A percentile compares a stretch with the other conserved stretches of the same genome.
These are phyloP conservation scores for Maniola hyperantus DNA, from an alignment of 2,888 invertebrate species.

Conservation along the genomic window DNA sequence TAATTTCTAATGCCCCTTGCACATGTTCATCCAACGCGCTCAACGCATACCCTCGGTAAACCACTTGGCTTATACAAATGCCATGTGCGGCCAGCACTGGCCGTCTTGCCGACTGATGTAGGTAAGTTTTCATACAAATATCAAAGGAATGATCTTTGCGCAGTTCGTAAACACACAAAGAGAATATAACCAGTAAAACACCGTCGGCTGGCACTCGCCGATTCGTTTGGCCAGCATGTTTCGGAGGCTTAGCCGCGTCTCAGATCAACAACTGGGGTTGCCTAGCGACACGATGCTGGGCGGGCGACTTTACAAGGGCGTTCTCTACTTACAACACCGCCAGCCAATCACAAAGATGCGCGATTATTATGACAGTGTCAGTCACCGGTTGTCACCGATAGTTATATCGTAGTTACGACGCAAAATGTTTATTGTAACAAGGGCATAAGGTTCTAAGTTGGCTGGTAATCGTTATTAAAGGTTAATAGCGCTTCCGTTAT, in stretches of 20 bases:
- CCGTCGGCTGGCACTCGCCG: too few species aligned
- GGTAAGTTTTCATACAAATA: too few species aligned
- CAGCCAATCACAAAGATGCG: conserved; percentile 68
- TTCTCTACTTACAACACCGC: conserved; percentile 31
- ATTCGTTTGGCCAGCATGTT: neutral
- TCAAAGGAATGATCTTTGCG: too few species aligned
- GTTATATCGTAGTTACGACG: conserved; percentile 32
- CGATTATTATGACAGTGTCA: conserved; percentile 75
- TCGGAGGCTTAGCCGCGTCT: neutral
- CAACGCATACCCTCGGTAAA: too few species aligned
- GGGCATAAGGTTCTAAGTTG: conserved; percentile 34
- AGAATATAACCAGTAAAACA: too few species aligned
- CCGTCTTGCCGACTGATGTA: too few species aligned
- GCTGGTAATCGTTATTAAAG: conserved; percentile 26
- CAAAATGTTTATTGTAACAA: conserved; percentile 38
- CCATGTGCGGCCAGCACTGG: too few species aligned
- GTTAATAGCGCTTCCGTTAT: conserved; percentile 53
- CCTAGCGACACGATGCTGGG: conserved; percentile 58
- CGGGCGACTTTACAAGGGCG: conserved; percentile 42
- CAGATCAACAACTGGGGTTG: conserved; percentile 43
- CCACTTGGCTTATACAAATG: too few species aligned
- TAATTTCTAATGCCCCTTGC: too few species aligned
- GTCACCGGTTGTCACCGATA: conserved; percentile 57
- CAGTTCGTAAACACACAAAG: too few species aligned
- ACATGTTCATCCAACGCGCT: too few species aligned